Evolutionary conservation across 2,113 vertebrate genomes (phyloP), one percentile per base, ranked within the genome.

Genomic region (Caretta caretta): DNA sequence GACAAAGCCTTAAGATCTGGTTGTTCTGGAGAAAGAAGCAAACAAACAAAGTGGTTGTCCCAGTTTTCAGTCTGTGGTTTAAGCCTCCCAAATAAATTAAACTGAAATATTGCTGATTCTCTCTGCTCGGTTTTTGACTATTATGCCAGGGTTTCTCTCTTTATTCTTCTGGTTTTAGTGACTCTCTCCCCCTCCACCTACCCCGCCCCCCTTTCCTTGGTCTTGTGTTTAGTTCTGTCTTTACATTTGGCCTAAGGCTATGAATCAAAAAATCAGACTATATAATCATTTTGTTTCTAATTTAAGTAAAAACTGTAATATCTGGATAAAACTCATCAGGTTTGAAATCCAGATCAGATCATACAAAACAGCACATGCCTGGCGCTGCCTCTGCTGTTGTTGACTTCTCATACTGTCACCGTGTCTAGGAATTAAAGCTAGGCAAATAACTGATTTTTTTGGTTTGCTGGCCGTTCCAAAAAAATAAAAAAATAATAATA

Each of bases 51-150:
- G 22, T 80, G 90, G 42, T 50, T 93, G 29, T n/a, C 42, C n/a
- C 4, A 1, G 50, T 76, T 72, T 92, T 57, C 62, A 78, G 14
- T 6, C 53, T 88, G 22, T 53, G 88, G 19, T 50, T 87, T 85
- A 54, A 90, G 10, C 75, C 92, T 88, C 91, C 75, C 7, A 91
- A 83, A 78, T 1, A 10, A 8, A 22, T 95, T 93, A 80, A 54
- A 17, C 90, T 69, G 54, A 90, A 89, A 76, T 82, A 48, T 0
- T 76, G 29, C 50, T 84, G n/a, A 72, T 88, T 27, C 6, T 72
- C 65, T 84, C 3, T 46, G 2, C 0, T 69, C 22, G 13, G 29
- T 83, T 1, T 90, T 90, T 94, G 5, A n/a, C 24, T 53, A 11
- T 24, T 78, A 1, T 83, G 5, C 46, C 82, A 80, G 80, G 80